A percentile compares a stretch with the other conserved stretches of the same genome.
Evolutionary conservation across 2,797 vertebrate species (phyloP).

Genomic region (Gallinago solitaria): DNA sequence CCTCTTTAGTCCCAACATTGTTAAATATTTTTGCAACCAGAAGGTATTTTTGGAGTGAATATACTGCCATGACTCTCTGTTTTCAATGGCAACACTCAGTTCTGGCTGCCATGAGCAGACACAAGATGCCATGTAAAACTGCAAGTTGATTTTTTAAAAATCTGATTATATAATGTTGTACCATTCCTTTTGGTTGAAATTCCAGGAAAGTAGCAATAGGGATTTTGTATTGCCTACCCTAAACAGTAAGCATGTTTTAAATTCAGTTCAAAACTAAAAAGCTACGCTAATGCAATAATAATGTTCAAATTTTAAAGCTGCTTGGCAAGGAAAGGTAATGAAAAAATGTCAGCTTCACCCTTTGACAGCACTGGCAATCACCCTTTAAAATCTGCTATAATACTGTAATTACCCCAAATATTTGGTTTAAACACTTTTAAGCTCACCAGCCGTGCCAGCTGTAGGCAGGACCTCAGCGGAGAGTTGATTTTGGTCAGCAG

Average conservation of each 20-base stretch:
- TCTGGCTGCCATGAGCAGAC: slow-evolving; percentile 53
- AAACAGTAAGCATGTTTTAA: slow-evolving; percentile 53
- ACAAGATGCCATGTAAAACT: slow-evolving; percentile 65
- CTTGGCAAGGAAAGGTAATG: slow-evolving; percentile 16
- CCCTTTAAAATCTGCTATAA: slow-evolving; percentile 38
- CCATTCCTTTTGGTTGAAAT: slow-evolving; percentile 56
- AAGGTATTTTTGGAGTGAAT: slow-evolving; percentile 69
- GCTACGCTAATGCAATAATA: not conserved
- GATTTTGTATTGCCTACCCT: slow-evolving; percentile 50
- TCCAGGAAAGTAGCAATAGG: slow-evolving; percentile 54
- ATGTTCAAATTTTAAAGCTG: not conserved
- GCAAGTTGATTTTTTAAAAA: slow-evolving; percentile 52
- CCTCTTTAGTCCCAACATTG: slow-evolving; percentile 55
- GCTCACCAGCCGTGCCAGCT: not conserved
- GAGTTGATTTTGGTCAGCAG: slow-evolving; percentile 25
- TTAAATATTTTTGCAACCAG: slow-evolving; percentile 70
- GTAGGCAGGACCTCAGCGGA: not conserved
- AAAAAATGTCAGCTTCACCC: slow-evolving; percentile 33
- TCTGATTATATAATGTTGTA: slow-evolving; percentile 60
- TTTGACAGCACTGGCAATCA: slow-evolving; percentile 51
- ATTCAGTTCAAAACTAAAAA: not conserved
- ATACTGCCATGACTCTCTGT: slow-evolving; percentile 61
- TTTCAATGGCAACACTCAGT: slow-evolving; percentile 58
- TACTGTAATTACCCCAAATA: slow-evolving; percentile 44
- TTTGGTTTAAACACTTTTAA: slow-evolving; percentile 47